phyloP scores from a whole-genome alignment of 2,113 vertebrate species.

The Ahaetulla prasina region DNA sequence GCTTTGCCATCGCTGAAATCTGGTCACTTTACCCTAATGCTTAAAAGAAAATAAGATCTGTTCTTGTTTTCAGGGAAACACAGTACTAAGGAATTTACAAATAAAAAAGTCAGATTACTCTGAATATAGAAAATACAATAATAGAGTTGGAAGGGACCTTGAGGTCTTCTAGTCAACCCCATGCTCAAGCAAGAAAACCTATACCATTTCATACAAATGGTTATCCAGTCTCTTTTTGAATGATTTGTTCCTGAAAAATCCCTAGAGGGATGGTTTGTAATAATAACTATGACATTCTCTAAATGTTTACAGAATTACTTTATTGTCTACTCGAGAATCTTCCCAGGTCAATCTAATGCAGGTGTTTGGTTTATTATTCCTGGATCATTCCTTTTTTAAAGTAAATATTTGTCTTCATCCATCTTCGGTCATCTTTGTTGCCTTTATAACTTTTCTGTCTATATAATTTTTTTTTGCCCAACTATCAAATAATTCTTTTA shows the following conservation, averaged over 20 bases:
- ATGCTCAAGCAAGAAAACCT: not conserved
- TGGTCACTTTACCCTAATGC: no score
- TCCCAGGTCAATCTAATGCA: not conserved
- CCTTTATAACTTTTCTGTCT: not conserved
- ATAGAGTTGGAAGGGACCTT: not conserved
- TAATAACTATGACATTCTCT: not conserved
- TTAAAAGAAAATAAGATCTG: no score
- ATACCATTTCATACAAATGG: not conserved
- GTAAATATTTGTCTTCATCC: not conserved
- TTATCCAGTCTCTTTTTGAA: not conserved
- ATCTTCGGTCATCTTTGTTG: not conserved
- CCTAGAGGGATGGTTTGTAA: not conserved
- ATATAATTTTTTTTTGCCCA: not conserved
- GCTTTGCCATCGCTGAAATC: no score
- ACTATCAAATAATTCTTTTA: not conserved
- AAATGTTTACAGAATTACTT: not conserved
- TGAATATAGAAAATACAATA: not conserved
- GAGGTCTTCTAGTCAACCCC: not conserved
- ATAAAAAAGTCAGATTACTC: not conserved
- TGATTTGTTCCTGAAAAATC: not conserved
- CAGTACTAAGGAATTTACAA: not conserved
- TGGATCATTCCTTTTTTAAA: not conserved
- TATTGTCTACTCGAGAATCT: not conserved
- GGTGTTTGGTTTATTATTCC: not conserved
- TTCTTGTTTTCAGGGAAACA: no score